A percentile compares a stretch with the other conserved stretches of the same genome.
Evolutionary conservation across 2,888 invertebrate genomes (phyloP).

Genomic region (Muschampia staudingeri): DNA sequence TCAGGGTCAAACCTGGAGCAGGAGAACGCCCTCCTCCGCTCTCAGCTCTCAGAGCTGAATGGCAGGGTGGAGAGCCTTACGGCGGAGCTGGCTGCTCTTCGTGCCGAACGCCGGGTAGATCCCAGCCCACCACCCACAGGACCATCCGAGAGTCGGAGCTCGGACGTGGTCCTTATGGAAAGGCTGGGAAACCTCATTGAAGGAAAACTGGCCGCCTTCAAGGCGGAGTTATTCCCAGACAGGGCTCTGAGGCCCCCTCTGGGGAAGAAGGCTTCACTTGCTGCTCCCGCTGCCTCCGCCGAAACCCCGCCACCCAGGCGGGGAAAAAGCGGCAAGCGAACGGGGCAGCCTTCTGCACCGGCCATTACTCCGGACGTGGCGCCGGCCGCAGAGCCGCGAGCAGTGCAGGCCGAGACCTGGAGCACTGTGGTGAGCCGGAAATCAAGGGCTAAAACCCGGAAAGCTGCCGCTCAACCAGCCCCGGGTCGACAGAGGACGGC

Average conservation of each 20-base stretch:
- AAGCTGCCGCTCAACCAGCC: not conserved
- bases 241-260: not conserved
- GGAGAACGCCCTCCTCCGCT: conserved; percentile 9
- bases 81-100: not conserved
- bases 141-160: not conserved
- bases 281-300: not conserved
- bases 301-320: not conserved
- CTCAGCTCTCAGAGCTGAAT: conserved; percentile 1
- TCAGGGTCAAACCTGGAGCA: not conserved
- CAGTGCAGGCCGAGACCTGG: not conserved
- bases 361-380: not conserved
- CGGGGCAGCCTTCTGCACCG: not conserved
- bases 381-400: not conserved
- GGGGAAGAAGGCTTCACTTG: not conserved
- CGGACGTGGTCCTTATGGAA: no score
- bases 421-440: not conserved
- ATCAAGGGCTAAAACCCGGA: not conserved
- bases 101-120: not conserved
- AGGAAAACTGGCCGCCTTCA: not conserved
- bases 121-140: conserved; percentile 6
- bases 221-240: not conserved
- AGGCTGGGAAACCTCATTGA: not conserved
- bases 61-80: not conserved
- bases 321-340: not conserved
- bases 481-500: not conserved